Percentiles rank a stretch among this genome's conserved stretches.
Evolutionary conservation across 2,113 vertebrate species (phyloP).

Genomic region (Anser brachyrhynchus): DNA sequence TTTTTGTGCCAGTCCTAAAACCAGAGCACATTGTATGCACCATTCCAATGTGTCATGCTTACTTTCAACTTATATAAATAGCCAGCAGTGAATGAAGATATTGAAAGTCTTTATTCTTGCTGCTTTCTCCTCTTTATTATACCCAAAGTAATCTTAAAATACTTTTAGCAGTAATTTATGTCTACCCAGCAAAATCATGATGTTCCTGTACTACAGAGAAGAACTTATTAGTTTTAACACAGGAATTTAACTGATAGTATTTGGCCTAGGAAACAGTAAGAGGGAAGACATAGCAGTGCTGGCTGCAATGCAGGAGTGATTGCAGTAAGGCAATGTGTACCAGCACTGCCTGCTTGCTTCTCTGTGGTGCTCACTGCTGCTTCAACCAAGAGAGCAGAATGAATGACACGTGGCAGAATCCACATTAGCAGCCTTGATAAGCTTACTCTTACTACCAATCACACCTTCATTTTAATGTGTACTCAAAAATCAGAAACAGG

Average conservation of each 20-base stretch:
- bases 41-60: neutral
- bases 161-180: neutral
- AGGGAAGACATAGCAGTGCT: neutral
- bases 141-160: neutral
- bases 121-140: neutral
- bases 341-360: neutral
- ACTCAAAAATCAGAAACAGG: neutral
- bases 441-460: neutral
- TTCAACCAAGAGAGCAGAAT: neutral
- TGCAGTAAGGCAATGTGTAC: accelerated
- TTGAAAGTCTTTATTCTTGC: neutral
- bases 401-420: neutral
- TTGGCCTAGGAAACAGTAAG: neutral
- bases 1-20: neutral
- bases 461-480: neutral
- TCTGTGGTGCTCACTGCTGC: neutral
- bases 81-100: neutral
- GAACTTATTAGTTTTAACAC: neutral
- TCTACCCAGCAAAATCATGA: neutral
- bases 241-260: neutral
- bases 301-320: neutral
- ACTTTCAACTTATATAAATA: neutral
- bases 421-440: accelerated
- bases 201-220: neutral
- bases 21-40: neutral